These are phyloP conservation scores for Dorcus hopei DNA, from an alignment of 2,888 invertebrate species.

Conservation along the genomic window DNA sequence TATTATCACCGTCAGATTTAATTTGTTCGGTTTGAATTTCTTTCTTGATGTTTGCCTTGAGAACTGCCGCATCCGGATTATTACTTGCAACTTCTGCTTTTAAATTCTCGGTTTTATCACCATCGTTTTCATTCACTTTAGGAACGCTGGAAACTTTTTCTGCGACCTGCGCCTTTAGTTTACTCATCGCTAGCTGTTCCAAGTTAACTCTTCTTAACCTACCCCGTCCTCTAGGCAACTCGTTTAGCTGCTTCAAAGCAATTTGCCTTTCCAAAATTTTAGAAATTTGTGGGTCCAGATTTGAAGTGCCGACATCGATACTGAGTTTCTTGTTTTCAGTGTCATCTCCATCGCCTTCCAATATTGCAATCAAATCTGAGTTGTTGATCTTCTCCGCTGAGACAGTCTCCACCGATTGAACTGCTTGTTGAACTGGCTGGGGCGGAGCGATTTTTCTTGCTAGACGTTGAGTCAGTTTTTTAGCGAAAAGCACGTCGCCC, in stretches of 20 bases:
- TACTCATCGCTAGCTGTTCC: too few relatives aligned
- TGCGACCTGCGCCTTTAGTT: too few relatives aligned
- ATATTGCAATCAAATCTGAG: constrained; percentile 55
- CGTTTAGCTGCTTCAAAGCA: constrained; percentile 56
- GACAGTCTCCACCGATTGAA: constrained; percentile 16
- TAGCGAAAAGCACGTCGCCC: constrained; percentile 53
- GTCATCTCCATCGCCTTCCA: constrained; percentile 55
- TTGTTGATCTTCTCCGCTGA: constrained; percentile 43
- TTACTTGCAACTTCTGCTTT: too few relatives aligned
- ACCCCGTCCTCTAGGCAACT: constrained; percentile 42
- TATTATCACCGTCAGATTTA: too few relatives aligned
- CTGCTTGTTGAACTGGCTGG: background rate
- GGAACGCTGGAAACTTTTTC: too few relatives aligned
- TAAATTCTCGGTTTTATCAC: too few relatives aligned
- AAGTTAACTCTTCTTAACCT: too few relatives aligned
- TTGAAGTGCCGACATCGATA: background rate
- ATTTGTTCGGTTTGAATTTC: too few relatives aligned
- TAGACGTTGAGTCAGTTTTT: constrained; percentile 53
- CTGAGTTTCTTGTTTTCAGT: background rate
- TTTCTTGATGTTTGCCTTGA: too few relatives aligned
- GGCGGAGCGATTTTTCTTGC: constrained; percentile 46
- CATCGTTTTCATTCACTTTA: too few relatives aligned
- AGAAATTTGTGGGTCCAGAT: constrained; percentile 32
- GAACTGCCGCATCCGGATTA: too few relatives aligned
- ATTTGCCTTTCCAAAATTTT: constrained; percentile 53